Percentiles rank a stretch among this genome's conserved stretches.
These are phyloP conservation scores for Hemibagrus guttatus DNA, from an alignment of 2,797 vertebrate genomes.

Conservation along the genomic window DNA sequence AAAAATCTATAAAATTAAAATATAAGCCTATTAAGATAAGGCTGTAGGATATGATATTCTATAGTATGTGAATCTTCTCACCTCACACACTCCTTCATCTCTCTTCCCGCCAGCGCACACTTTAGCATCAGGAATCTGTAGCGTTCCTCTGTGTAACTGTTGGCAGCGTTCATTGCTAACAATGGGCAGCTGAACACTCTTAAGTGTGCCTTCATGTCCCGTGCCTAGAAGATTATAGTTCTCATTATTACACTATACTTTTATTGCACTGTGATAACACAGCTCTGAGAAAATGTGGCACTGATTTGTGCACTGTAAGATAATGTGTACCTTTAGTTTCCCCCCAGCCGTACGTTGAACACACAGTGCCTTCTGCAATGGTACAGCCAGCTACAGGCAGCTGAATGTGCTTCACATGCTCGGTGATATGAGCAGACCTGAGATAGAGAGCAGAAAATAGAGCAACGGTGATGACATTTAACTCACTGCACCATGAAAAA, in stretches of 20 bases:
- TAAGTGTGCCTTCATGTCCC: conserved; percentile 85
- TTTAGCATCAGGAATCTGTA: conserved; percentile 88
- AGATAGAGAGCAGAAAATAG: conserved; percentile 50
- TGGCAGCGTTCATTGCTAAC: conserved; percentile 87
- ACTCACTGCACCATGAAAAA: neutral
- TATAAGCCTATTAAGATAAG: neutral
- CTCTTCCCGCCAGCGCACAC: conserved; percentile 90
- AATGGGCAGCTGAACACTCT: conserved; percentile 84
- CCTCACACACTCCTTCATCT: conserved; percentile 94
- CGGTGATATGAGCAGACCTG: conserved; percentile 85
- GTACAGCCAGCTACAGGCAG: conserved; percentile 90
- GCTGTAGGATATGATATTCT: neutral
- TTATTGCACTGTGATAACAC: neutral
- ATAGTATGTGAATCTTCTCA: conserved; percentile 63
- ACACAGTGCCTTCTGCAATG: conserved; percentile 88
- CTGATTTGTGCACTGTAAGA: conserved; percentile 9
- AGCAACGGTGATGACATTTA: neutral
- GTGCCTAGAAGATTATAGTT: conserved; percentile 72
- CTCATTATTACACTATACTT: conserved; percentile 5
- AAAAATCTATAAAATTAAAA: neutral
- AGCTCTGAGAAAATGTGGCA: neutral
- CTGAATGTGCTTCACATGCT: conserved; percentile 87
- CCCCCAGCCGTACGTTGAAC: conserved; percentile 97
- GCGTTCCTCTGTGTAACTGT: conserved; percentile 85
- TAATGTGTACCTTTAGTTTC: conserved; percentile 87